Evolutionary conservation across 1,140 invertebrate genomes (phyloP).

Genomic region (Metopolophium dirhodum): DNA sequence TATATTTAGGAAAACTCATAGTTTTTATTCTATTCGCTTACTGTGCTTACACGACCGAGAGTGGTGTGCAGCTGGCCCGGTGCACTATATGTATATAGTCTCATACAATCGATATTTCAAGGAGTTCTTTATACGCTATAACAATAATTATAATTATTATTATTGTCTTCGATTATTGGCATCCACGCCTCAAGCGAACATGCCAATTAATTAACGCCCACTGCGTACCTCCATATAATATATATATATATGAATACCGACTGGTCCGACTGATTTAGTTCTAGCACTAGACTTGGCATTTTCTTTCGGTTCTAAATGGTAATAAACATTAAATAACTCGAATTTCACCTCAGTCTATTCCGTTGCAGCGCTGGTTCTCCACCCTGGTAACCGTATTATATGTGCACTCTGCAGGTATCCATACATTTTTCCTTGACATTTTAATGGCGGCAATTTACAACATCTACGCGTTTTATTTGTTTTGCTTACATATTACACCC

Average conservation of each 20-base stretch:
- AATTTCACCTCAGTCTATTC: background rate
- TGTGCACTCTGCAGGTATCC: background rate
- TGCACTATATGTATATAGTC: background rate
- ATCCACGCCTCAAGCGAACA: background rate
- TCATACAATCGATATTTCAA: background rate
- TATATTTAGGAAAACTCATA: background rate
- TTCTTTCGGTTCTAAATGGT: background rate
- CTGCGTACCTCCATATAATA: background rate
- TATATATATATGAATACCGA: no score
- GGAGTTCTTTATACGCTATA: no score
- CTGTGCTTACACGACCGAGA: background rate
- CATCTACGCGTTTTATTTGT: background rate
- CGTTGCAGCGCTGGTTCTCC: background rate
- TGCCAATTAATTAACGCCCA: background rate
- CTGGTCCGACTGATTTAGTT: background rate
- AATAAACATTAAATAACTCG: background rate
- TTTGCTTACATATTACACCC: background rate
- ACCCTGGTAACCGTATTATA: background rate
- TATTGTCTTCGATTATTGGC: background rate
- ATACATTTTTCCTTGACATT: conserved; percentile 17
- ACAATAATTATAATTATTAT: background rate
- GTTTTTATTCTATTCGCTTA: background rate
- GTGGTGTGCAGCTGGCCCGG: background rate
- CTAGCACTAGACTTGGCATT: background rate
- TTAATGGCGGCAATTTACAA: background rate